A percentile compares a stretch with the other conserved stretches of the same genome.
Conservation (phyloP, 2,113 vertebrate genomes). For the Balaeniceps rex region DNA sequence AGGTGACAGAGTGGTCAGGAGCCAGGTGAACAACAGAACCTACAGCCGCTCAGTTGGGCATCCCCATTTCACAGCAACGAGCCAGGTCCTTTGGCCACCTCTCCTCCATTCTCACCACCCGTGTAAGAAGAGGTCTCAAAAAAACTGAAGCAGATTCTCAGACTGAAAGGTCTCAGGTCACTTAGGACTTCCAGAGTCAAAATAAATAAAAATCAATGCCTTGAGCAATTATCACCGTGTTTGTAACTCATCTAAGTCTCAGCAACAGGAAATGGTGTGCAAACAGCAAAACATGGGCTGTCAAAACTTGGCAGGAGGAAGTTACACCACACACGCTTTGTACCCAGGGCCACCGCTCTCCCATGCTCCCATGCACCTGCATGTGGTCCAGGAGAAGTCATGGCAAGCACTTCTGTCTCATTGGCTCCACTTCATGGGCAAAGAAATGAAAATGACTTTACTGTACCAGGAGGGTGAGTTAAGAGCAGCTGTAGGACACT, state of each 20-base stretch:
- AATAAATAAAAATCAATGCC: not conserved
- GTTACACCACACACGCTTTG: fast-evolving
- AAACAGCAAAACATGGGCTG: not conserved
- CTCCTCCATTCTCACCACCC: not conserved
- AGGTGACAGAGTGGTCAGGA: not conserved
- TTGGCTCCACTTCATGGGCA: fast-evolving
- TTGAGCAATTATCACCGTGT: not conserved
- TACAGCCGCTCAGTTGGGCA: not conserved
- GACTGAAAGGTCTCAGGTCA: not conserved
- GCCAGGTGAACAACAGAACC: not conserved
- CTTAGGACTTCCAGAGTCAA: not conserved
- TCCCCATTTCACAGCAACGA: not conserved
- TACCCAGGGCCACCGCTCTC: not conserved
- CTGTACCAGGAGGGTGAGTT: not conserved
- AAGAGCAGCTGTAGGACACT: not conserved
- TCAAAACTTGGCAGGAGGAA: not conserved
- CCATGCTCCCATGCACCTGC: not conserved
- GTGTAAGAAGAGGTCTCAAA: not conserved
- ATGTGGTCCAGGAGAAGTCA: not conserved
- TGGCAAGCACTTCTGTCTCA: not conserved
- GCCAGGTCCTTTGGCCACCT: fast-evolving
- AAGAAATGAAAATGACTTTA: not conserved
- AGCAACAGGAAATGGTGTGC: not conserved
- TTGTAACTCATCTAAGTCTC: not conserved
- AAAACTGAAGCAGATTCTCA: not conserved